Evolutionary conservation across 2,888 invertebrate species (phyloP), one percentile per base, ranked within the genome.

Genomic region (Uloborus plumipes): DNA sequence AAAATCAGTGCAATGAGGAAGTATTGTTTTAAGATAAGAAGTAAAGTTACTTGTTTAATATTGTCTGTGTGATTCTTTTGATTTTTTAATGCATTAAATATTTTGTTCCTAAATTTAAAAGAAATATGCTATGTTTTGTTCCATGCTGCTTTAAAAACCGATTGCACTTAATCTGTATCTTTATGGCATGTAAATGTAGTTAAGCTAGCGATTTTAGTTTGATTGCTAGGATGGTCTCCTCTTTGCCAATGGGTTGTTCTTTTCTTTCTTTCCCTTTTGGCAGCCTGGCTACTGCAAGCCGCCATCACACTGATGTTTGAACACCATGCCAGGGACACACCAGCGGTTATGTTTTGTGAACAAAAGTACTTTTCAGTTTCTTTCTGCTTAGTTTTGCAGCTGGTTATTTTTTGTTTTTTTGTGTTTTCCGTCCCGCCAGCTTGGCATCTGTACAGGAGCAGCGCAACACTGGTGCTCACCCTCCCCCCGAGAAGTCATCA

Each of bases 381-480:
- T 71, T 65, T 75, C 69, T 76, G 67, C 82, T 77, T 82, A 72
- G 82, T 82, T 82, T 67, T 82, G 76, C 82, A 76, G 77, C 76
- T 73, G 76, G 77, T 76, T 81, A 69, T 81, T 75, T 64, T 75
- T 82, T 82, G 51, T 50, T 83, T 66, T 69, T 71, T 83, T 73
- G 71, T 65, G 71, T 73, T 80, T 73, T 67, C 80, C 74, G 65
- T 55, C 67, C 67, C 75, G 69, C 65, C 89, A 97, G 98, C 89
- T 92, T 98, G 90, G 97, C 98, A 61, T 96, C 97, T 89, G 97
- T 98, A 61, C 98, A 98, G 91, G 98, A 98, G 90, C 97, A 97
- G 90, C 93, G 97, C 58, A 84, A 87, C 76, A 86, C 85, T 53
- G 86, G 84, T 75, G 84, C 81, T 86, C 91, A 92, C 86, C 93